Base-by-base conservation (phyloP, 2,113 vertebrate species). In the Tenrec ecaudatus region DNA sequence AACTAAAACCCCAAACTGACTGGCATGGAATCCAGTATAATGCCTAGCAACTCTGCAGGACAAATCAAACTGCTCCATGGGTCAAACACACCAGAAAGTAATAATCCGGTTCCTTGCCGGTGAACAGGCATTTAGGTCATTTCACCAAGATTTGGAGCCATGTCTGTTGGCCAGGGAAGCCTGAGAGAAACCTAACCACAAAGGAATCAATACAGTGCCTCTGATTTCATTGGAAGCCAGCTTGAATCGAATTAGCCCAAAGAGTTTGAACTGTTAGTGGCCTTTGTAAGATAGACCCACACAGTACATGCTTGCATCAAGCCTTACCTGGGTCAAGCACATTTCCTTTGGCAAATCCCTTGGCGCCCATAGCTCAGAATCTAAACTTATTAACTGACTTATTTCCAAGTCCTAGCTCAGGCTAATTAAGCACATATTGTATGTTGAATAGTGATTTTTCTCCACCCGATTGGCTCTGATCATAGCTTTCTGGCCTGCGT, bases 371-470 rank as follows among this genome's bases (percentile, higher is more conserved):
- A 90, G 47, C 62, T 89, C n/a, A 20, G 22, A 89, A 11, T 47
- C 43, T 92, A 83, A 91, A 80, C 58, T 83, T 81, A 85, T 7
- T 69, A 90, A 60, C 6, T 53, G 9, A 53, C 47, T 53, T 53
- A 12, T 53, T 53, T 53, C 47, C 47, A 89, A 77, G 60, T 47
- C n/a, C 27, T 91, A 84, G 66, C 36, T 93, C 86, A 92, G 15
- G 33, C 87, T 94, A 93, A 89, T 82, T 91, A 86, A 76, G 11
- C 47, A 89, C 36, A 89, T 33, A 64, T 36, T 83, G 36, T 38
- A 91, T 23, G 57, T 82, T 82, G 78, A 86, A 79, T 29, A 81
- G 84, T 90, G 80, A 73, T 79, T 33, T 88, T 86, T 95, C 80
- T 91, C 69, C 11, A 83, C 20, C 43, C 94, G 36, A 10, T 53